Evolutionary conservation across 2,113 vertebrate genomes (phyloP).

Genomic region (Verasper variegatus): DNA sequence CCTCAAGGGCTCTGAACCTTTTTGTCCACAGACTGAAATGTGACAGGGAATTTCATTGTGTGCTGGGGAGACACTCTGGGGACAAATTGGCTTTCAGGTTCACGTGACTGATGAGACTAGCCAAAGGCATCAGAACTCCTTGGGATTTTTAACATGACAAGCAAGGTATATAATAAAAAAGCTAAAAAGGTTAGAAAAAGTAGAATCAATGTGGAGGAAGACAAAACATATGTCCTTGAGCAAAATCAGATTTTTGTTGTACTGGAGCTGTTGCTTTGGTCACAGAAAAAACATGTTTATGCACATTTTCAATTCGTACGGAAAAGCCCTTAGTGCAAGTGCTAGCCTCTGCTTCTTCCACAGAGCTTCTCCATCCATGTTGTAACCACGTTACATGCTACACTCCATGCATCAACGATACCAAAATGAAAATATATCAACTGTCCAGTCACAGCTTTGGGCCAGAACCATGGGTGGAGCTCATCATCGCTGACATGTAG

Average conservation of each 20-base stretch:
- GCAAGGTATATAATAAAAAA: not conserved
- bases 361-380: no score
- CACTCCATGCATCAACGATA: not conserved
- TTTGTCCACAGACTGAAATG: slow-evolving; percentile 33
- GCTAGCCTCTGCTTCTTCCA: not conserved
- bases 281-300: not conserved
- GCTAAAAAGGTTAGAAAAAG: not conserved
- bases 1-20: slow-evolving; percentile 11
- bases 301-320: not conserved
- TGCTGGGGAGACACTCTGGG: slow-evolving; percentile 15
- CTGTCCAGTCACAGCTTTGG: not conserved
- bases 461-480: not conserved
- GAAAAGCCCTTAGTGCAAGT: not conserved
- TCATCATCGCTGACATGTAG: no score
- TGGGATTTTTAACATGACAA: slow-evolving; percentile 11
- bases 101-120: slow-evolving; percentile 15
- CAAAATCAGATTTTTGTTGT: no score
- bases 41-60: slow-evolving; percentile 1
- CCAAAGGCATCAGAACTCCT: slow-evolving; percentile 11
- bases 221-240: not conserved
- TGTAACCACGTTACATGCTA: no score
- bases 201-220: not conserved
- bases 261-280: not conserved
- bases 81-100: slow-evolving; percentile 30
- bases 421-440: not conserved